Evolutionary conservation across 53 echinoderm and acorn worm species (phyloP), one percentile per base, ranked within the genome.

Genomic region (Arbacia lixula): DNA sequence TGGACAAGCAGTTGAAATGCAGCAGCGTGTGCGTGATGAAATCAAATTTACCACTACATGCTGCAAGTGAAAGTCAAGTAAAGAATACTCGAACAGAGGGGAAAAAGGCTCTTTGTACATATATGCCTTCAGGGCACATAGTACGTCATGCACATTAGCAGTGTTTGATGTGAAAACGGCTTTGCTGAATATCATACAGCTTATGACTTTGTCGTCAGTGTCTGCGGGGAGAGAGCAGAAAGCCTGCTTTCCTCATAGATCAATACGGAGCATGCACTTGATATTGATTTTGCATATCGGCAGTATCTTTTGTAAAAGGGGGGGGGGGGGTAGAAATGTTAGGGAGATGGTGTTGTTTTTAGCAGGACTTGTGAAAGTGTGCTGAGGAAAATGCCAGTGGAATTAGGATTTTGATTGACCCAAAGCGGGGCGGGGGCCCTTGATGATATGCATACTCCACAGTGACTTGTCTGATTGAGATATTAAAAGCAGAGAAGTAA

Each of bases 311-410:
- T 11, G 29, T 29, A 46, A 46, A 46, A 46, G 14, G 46, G 46
- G 8, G 46, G 46, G 8, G n/a, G n/a, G n/a, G n/a, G 6, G 26
- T 4, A 19, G 28, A 58, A 5, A 55, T 36, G 38, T 8, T 36
- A 66, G 24, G n/a, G 66, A 21, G 37, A 35, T 38, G 12, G 66
- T 71, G 71, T 71, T 46, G 39, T 71, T 71, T 71, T 71, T 24
- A 28, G 41, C 28, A 17, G 29, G 71, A 40, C 43, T 40, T 28
- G 24, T 27, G 71, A 40, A 41, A 43, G 29, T 71, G 43, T 71
- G 71, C 71, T 27, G 1, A 26, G 3, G 71, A 43, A 71, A 71
- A 71, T 71, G 71, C 27, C 71, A 71, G 71, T 46, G 71, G 26
- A 40, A 71, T 46, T 43, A 71, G 66, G 9, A 24, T 36, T 66